Conservation (phyloP, 2,113 vertebrate genomes). For the Heterotis niloticus region DNA sequence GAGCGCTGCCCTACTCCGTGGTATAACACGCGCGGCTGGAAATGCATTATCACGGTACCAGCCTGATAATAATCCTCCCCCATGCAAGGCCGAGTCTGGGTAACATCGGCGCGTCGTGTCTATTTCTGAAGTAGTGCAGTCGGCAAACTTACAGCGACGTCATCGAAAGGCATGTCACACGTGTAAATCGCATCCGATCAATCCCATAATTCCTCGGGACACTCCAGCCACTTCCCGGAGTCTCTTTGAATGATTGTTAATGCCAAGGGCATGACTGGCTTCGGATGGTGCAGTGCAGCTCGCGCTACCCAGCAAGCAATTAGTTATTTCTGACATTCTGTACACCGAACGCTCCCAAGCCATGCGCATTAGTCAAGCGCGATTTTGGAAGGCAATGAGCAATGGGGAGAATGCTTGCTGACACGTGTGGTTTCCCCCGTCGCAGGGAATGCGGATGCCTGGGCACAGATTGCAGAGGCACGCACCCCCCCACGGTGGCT, state of each 20-base stretch:
- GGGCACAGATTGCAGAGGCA: too few species aligned
- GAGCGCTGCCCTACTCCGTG: neutral
- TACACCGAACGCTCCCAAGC: neutral
- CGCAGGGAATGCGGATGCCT: neutral
- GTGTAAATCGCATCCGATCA: neutral
- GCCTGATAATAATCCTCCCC: too few species aligned
- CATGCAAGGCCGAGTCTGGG: too few species aligned
- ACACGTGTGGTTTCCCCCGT: neutral
- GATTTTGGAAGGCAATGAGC: neutral
- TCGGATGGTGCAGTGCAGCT: neutral
- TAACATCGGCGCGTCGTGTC: too few species aligned
- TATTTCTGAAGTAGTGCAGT: too few species aligned
- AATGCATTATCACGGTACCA: too few species aligned
- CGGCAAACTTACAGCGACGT: too few species aligned
- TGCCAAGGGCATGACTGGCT: neutral
- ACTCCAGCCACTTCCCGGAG: constrained; percentile 9
- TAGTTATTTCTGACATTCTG: constrained; percentile 16
- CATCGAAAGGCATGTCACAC: neutral
- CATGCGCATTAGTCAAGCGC: constrained; percentile 1
- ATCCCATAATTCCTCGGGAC: constrained; percentile 2
- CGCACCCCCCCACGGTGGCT: too few species aligned
- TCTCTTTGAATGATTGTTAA: neutral
- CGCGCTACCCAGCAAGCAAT: constrained; percentile 8
- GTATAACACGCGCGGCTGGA: too few species aligned
- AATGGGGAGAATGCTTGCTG: neutral